Base-by-base conservation (phyloP, 2,888 invertebrate species). In the Drosophila sordidula region DNA sequence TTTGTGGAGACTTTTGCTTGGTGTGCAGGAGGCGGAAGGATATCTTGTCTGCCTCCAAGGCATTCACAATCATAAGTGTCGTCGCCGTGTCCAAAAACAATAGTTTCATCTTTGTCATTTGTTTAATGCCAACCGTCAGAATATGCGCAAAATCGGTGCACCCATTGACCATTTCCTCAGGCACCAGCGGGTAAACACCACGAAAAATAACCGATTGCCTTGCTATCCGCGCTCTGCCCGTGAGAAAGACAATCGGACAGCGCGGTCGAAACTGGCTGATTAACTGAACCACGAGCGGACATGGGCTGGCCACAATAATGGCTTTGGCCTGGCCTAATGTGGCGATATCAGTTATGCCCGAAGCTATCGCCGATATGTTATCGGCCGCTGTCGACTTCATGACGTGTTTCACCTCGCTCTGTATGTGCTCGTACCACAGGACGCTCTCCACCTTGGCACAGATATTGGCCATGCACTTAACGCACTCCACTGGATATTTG, bases 361-460 rank as follows among this genome's bases (percentile, higher is more conserved):
- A 97, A 14, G 98, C 98, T 6, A 97, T 95, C 0, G 96, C 96
- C 91, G 98, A 98, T 3, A 98, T 95, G 25, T 96, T 95, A 91
- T 98, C 98, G 22, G 97, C 94, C 2, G 96, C 34, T 1, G 95
- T 36, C 1, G 75, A 62, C 26, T 83, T 85, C 5, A 79, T 71
- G 9, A 78, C 67, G 18, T 51, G 67, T 16, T 94, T 93, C 26
- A 99, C 93, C 89, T 98, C 98, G 50, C 94, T 94, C 92, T 98
- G 98, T 70, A 97, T 93, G 91, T 97, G 96, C 79, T 95, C 95
- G 80, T 98, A 98, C 96, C 98, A 99, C 72, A 98, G 94, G 0
- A 98, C 98, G 1, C 98, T 96, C 92, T 99, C 99, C 0, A 99
- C 98, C 93, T 99, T 99, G 92, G 97, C 96, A 92, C 98, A 97